Base-by-base conservation (phyloP, 2,113 vertebrate genomes). In the Atlantisia rogersi region DNA sequence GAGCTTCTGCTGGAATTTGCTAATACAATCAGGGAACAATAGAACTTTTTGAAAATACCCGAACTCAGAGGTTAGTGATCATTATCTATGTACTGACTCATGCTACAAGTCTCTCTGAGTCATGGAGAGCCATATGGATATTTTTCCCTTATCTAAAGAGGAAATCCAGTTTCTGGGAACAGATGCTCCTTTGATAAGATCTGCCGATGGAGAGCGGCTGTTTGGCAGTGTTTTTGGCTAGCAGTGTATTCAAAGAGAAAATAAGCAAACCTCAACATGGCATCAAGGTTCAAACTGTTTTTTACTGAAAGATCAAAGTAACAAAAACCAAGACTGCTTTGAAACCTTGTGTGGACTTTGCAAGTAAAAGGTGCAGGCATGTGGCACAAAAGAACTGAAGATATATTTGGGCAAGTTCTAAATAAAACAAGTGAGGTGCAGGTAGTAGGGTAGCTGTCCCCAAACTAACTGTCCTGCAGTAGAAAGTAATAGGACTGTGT, bases 161-260 rank as follows among this genome's bases (percentile, higher is more conserved):
- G 67, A 78, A 92, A 86, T 73, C 35, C 20, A 37, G 21, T 85
- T 89, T 85, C 18, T 69, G 59, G 70, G 55, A 81, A 24, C 80
- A 94, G 76, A 63, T 94, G 75, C 29, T 85, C 11, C 63, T 91
- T 82, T 94, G 60, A 65, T 79, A 69, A 84, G 42, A 29, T 92
- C 62, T 87, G 55, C 58, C 4, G 26, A 31, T 10, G 60, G 15
- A 68, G 29, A 67, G 67, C 6, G 25, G 28, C 50, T 80, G 63
- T 63, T 65, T 1, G 0, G 18, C 3, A 37, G 29, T 42, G 28
- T 63, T 87, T 40, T 69, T n/a, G 37, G 15, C 37, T 85, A 46
- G 35, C n/a, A 32, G 48, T 18, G 7, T 65, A 65, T 56, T 87
- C 85, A 86, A 46, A 82, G 50, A 52, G 62, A 92, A 94, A 88